These are phyloP conservation scores for Entelurus aequoreus DNA, from an alignment of 2,113 vertebrate species.

Conservation along the genomic window DNA sequence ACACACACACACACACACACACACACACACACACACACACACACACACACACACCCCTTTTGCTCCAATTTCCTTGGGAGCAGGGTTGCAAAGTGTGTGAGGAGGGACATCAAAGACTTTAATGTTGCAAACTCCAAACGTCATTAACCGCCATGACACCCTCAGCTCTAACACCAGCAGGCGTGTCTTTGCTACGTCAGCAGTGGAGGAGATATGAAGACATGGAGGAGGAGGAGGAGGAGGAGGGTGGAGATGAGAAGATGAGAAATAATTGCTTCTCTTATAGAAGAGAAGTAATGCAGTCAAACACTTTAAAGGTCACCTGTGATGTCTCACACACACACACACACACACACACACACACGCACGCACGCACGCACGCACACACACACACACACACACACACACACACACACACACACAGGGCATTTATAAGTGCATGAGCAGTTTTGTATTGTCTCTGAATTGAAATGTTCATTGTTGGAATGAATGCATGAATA, in stretches of 20 bases:
- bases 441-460: too few relatives aligned
- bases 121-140: slow-evolving; percentile 54
- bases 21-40: too few relatives aligned
- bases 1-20: too few relatives aligned
- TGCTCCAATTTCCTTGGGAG: slow-evolving; percentile 58
- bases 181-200: slow-evolving; percentile 38
- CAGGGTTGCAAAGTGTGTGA: slow-evolving; percentile 61
- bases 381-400: too few relatives aligned
- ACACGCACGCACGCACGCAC: background rate
- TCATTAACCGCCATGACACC: slow-evolving; percentile 64
- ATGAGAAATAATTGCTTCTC: slow-evolving; percentile 65
- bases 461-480: too few relatives aligned
- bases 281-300: slow-evolving; percentile 40
- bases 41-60: slow-evolving; percentile 18
- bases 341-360: slow-evolving; percentile 25
- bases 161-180: slow-evolving; percentile 58
- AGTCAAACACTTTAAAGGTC: slow-evolving; percentile 54
- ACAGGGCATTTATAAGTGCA: too few relatives aligned
- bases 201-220: slow-evolving; percentile 16
- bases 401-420: too few relatives aligned
- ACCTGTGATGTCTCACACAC: slow-evolving; percentile 39
- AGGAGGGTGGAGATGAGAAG: slow-evolving; percentile 44
- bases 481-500: too few relatives aligned
- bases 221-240: slow-evolving; percentile 7
- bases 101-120: slow-evolving; percentile 64